Evolutionary conservation across 2,113 vertebrate species (phyloP).

Genomic region (Clarias macrocephalus): DNA sequence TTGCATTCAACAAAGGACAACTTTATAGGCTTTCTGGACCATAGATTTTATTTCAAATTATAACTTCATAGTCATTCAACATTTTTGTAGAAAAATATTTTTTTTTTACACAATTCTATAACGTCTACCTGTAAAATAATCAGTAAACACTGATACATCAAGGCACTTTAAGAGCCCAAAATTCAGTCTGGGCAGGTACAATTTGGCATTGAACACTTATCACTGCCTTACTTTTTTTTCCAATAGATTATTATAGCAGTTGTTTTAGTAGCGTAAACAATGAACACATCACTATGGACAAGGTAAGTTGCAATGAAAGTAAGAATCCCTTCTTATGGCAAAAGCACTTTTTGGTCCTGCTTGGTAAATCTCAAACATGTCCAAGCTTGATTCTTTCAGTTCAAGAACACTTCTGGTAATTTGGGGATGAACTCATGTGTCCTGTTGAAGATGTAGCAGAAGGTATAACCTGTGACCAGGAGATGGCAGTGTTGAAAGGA

Average conservation of each 20-base stretch:
- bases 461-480: slow-evolving; percentile 50
- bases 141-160: slow-evolving; percentile 66
- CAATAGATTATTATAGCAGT: slow-evolving; percentile 17
- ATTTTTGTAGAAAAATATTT: slow-evolving; percentile 69
- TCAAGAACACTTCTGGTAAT: background rate
- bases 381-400: background rate
- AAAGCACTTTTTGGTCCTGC: slow-evolving; percentile 35
- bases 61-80: slow-evolving; percentile 57
- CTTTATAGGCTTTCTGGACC: background rate
- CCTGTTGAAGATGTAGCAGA: background rate
- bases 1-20: background rate
- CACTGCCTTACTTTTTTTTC: background rate
- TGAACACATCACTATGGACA: background rate
- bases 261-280: slow-evolving; percentile 38
- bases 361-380: background rate
- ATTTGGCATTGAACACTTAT: slow-evolving; percentile 25
- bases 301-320: background rate
- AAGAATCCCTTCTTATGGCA: background rate
- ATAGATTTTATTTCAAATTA: slow-evolving; percentile 59
- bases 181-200: slow-evolving; percentile 48
- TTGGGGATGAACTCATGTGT: background rate
- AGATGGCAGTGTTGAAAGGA: slow-evolving; percentile 63
- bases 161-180: slow-evolving; percentile 71
- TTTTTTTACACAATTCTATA: slow-evolving; percentile 57
- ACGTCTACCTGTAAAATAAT: slow-evolving; percentile 63